Evolutionary conservation across 2,113 vertebrate genomes (phyloP).

Genomic region (Monopterus albus): DNA sequence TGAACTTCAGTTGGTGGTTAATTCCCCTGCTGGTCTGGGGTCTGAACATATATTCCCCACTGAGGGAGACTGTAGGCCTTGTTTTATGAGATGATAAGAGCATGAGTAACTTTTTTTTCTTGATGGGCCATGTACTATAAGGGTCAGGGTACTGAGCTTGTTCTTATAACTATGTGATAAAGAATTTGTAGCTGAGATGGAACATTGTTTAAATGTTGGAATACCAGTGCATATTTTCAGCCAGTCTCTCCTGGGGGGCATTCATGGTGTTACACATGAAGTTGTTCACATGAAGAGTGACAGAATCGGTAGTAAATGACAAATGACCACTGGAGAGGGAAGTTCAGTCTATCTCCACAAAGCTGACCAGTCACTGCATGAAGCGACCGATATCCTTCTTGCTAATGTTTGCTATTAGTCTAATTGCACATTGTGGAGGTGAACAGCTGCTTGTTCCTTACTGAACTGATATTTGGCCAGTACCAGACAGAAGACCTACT

Average conservation of each 20-base stretch:
- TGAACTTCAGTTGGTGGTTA: no score
- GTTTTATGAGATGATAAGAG: no score
- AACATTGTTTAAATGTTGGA: no score
- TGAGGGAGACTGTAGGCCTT: no score
- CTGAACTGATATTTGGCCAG: conserved; percentile 63
- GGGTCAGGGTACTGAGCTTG: no score
- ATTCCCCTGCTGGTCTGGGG: no score
- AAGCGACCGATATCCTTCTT: conserved; percentile 14
- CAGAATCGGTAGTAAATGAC: background rate
- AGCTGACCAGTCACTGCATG: background rate
- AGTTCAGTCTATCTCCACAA: no score
- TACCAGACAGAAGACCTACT: conserved; percentile 36
- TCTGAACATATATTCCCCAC: no score
- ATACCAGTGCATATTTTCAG: background rate
- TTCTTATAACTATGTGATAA: no score
- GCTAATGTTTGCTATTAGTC: conserved; percentile 51
- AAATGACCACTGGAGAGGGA: background rate
- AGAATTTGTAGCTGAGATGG: no score
- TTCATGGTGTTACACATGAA: background rate
- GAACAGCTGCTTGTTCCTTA: conserved; percentile 64
- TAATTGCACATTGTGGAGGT: conserved; percentile 55
- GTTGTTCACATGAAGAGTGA: background rate
- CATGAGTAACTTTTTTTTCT: no score
- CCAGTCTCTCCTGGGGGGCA: background rate
- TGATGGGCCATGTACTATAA: no score